A percentile compares a stretch with the other conserved stretches of the same genome.
Conservation (phyloP, 2,113 vertebrate species). For the Lanius collurio region DNA sequence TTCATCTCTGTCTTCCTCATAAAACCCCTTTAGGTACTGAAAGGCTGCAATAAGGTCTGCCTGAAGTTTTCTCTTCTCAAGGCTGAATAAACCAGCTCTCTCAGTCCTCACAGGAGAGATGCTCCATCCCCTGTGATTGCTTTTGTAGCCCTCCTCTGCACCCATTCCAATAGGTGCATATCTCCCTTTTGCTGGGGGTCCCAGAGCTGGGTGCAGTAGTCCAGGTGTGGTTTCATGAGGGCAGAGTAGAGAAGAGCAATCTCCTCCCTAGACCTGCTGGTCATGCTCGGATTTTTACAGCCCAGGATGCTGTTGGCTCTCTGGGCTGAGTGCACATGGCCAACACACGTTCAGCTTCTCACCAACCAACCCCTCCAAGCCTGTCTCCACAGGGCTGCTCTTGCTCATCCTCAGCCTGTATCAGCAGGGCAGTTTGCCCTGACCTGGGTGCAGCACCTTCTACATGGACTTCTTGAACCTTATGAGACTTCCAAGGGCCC, state of each 20-base stretch:
- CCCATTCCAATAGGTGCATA: accelerated
- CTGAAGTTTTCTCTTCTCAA: neutral
- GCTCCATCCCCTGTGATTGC: neutral
- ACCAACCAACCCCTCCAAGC: neutral
- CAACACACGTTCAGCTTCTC: neutral
- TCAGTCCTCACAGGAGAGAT: neutral
- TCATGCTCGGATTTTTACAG: neutral
- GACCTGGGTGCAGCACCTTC: neutral
- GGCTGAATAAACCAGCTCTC: neutral
- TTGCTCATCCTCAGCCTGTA: neutral
- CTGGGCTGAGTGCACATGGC: accelerated
- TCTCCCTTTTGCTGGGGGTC: neutral
- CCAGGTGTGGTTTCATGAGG: neutral
- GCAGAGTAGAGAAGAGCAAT: neutral
- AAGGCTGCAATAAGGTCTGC: neutral
- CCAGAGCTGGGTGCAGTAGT: neutral
- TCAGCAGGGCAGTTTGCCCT: accelerated
- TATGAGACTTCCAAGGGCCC: neutral
- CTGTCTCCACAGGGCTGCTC: accelerated
- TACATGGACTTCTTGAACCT: neutral
- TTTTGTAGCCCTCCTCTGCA: neutral
- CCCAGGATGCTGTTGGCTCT: too few relatives aligned
- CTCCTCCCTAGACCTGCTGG: neutral
- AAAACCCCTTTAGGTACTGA: neutral
- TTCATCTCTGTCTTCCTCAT: neutral